Base-by-base conservation (phyloP, 2,113 vertebrate genomes). In the Spea bombifrons region DNA sequence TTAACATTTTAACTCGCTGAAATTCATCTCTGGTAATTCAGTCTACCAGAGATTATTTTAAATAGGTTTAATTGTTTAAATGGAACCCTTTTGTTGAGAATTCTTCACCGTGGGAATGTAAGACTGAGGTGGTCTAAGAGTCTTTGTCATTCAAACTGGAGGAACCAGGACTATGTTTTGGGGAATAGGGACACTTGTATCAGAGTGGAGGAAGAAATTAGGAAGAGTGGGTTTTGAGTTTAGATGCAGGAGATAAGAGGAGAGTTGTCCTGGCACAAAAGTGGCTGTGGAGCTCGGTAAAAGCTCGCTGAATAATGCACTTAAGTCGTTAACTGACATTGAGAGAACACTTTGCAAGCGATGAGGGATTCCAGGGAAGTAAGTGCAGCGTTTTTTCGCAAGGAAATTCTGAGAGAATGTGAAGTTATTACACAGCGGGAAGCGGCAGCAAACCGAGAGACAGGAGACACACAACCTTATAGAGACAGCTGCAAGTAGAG, bases 321-420 rank as follows among this genome's bases (percentile, higher is more conserved):
- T 77, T 77, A 77, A 77, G 66, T 69, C 16, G 9, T 70, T 77
- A 77, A 48, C 70, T 63, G 66, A 70, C 75, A 77, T 70, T 15
- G 44, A 16, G 66, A 70, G 66, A 61, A 70, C 75, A 70, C 66
- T 77, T 77, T 77, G 49, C 66, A 59, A 44, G 75, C 66, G 63
- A 70, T 43, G 55, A 70, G 52, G 70, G 4, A 17, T 48, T 46
- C 66, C n/a, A 46, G 66, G 67, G 75, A 63, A 13, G 66, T 71
- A 70, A 77, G 67, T 77, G 75, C 75, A 50, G 66, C 55, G 63
- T 77, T 77, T 30, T 30, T 63, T 77, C 61, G 66, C 1, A 44
- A 69, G 53, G 53, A 76, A 69, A 57, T 47, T 76, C 65, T 67
- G 64, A 3, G 44, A 46, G 66, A 30, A 67, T 47, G 65, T 7